Percentiles rank a stretch among this genome's conserved stretches.
phyloP scores from a whole-genome alignment of 2,113 vertebrate genomes.

The Pterophyllum scalare region DNA sequence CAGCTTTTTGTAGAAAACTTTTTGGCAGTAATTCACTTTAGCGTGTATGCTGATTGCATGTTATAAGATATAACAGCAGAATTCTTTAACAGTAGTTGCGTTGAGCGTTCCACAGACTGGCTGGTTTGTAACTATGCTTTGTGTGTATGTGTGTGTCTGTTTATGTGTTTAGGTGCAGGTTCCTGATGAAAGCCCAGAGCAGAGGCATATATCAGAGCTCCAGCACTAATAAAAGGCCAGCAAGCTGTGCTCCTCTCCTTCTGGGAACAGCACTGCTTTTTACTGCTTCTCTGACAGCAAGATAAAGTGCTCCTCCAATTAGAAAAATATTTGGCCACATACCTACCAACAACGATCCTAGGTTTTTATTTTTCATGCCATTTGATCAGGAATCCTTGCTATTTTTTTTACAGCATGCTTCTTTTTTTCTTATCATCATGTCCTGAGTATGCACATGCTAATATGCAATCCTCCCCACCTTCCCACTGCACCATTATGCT shows the following conservation, averaged over 20 bases:
- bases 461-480: constrained; percentile 31
- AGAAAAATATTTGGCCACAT: constrained; percentile 86
- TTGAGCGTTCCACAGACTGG: constrained; percentile 35
- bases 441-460: constrained; percentile 63
- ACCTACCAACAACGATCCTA: constrained; percentile 74
- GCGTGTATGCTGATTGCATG: constrained; percentile 45
- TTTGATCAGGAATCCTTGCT: constrained; percentile 73
- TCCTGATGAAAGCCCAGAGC: constrained; percentile 81
- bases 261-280: constrained; percentile 81
- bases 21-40: constrained; percentile 47
- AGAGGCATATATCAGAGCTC: constrained; percentile 82
- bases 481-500: constrained; percentile 45
- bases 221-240: constrained; percentile 83
- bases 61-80: constrained; percentile 41
- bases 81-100: constrained; percentile 44
- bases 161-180: constrained; percentile 65
- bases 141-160: constrained; percentile 57
- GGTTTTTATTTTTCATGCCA: constrained; percentile 75
- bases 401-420: constrained; percentile 69
- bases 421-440: constrained; percentile 60
- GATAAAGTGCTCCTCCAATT: constrained; percentile 87
- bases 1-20: constrained; percentile 49
- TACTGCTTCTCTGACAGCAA: constrained; percentile 84
- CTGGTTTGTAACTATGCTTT: constrained; percentile 44
- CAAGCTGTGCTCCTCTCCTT: constrained; percentile 81